Evolutionary conservation across 1,140 invertebrate genomes (phyloP).

Genomic region (Cepaea nemoralis): DNA sequence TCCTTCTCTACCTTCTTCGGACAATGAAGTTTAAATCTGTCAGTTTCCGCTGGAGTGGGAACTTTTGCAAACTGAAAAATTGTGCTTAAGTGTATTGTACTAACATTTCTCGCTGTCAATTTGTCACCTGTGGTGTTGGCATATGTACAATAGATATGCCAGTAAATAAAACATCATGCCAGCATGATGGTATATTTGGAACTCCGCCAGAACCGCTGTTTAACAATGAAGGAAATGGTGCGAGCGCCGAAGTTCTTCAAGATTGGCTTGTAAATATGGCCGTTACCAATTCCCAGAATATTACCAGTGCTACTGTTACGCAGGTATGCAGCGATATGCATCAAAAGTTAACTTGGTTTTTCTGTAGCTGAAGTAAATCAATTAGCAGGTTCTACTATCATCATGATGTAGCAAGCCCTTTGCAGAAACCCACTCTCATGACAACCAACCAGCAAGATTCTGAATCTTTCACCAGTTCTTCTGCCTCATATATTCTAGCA

Average conservation of each 20-base stretch:
- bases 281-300: constrained; percentile 6
- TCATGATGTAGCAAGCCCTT: no score
- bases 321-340: no score
- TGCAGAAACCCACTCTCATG: no score
- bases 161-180: constrained; percentile 14
- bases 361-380: no score
- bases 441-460: no score
- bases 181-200: constrained; percentile 15
- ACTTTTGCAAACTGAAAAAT: background rate
- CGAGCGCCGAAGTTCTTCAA: constrained; percentile 28
- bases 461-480: no score
- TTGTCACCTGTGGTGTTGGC: background rate
- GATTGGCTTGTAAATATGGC: constrained; percentile 35
- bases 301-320: background rate
- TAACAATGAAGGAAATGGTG: constrained; percentile 38
- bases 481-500: no score
- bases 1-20: background rate
- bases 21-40: background rate
- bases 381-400: no score
- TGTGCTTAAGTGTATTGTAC: background rate
- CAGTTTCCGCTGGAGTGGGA: background rate
- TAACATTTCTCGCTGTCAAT: background rate
- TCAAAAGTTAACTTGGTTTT: no score
- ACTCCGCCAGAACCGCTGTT: constrained; percentile 33
- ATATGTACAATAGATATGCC: constrained; percentile 3